phyloP scores from a whole-genome alignment of 1,140 invertebrate species.

The Drosophila littoralis region DNA sequence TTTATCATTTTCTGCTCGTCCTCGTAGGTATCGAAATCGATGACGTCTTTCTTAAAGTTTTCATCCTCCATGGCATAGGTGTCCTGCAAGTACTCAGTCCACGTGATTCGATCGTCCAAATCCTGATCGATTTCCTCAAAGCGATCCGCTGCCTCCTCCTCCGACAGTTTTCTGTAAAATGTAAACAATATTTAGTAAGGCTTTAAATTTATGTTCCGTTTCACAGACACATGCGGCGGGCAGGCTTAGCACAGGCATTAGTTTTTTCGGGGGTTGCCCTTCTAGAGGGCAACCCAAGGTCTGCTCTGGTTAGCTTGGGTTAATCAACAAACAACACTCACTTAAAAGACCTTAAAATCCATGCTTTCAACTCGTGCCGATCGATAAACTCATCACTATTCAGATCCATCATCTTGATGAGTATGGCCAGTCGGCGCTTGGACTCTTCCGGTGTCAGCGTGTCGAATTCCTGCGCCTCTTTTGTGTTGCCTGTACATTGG shows the following conservation, averaged over 20 bases:
- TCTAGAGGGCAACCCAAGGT: neutral
- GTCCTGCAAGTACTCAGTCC: conserved; percentile 94
- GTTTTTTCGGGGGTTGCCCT: neutral
- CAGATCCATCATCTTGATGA: conserved; percentile 96
- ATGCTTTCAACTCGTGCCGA: conserved; percentile 93
- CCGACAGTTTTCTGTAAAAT: conserved; percentile 90
- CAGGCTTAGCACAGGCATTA: conserved; percentile 26
- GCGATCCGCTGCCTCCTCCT: conserved; percentile 94
- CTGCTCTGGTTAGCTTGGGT: conserved; percentile 43
- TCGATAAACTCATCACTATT: conserved; percentile 90
- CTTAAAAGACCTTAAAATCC: conserved; percentile 97
- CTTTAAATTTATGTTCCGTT: neutral
- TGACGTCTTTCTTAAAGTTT: conserved; percentile 84
- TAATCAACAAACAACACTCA: conserved; percentile 86
- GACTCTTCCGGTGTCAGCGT: conserved; percentile 94
- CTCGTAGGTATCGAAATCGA: conserved; percentile 83
- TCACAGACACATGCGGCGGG: conserved; percentile 34
- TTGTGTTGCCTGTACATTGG: conserved; percentile 90
- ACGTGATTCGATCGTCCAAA: conserved; percentile 92
- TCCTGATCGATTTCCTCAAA: conserved; percentile 94
- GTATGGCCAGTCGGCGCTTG: conserved; percentile 90
- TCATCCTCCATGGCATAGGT: conserved; percentile 90
- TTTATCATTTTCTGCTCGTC: conserved; percentile 87
- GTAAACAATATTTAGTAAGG: conserved; percentile 14
- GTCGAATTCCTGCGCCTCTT: conserved; percentile 97